A percentile compares a stretch with the other conserved stretches of the same genome.
phyloP scores from a whole-genome alignment of 2,113 vertebrate genomes.

The Rhombomys opimus region DNA sequence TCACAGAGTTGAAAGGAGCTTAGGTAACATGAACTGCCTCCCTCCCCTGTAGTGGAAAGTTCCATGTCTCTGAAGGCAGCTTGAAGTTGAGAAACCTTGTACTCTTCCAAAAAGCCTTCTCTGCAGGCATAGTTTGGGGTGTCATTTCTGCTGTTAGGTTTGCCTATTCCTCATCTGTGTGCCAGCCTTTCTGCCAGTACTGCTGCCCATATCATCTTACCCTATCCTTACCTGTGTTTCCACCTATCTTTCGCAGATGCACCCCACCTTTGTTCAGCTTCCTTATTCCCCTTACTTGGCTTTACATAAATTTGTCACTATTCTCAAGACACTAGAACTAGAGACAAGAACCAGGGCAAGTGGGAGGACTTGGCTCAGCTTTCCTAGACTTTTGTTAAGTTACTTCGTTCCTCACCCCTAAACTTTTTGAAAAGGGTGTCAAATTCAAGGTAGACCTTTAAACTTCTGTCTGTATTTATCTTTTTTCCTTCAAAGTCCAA shows the following conservation, averaged over 20 bases:
- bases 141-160: background rate
- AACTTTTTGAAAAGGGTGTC: background rate
- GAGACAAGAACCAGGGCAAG: background rate
- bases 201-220: background rate
- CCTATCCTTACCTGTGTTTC: background rate
- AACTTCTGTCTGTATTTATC: conserved; percentile 25
- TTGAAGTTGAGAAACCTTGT: conserved; percentile 21
- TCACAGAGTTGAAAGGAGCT: background rate
- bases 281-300: background rate
- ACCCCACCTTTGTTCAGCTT: background rate
- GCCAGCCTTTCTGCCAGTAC: background rate
- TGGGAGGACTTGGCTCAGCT: background rate
- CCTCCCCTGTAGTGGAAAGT: background rate
- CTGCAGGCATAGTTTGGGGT: background rate
- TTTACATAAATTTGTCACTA: conserved; percentile 13
- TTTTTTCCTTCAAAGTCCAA: conserved; percentile 23
- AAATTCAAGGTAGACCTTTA: background rate
- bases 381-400: conserved; percentile 1
- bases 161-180: background rate
- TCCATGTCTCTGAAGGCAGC: background rate
- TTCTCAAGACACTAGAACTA: conserved; percentile 18
- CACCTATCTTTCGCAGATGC: conserved; percentile 4
- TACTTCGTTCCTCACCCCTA: background rate
- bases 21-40: background rate
- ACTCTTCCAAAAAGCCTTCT: background rate